Percentiles rank a stretch among this genome's conserved stretches.
These are phyloP conservation scores for Harpagoxenus sublaevis DNA, from an alignment of 2,888 invertebrate genomes.

Conservation along the genomic window DNA sequence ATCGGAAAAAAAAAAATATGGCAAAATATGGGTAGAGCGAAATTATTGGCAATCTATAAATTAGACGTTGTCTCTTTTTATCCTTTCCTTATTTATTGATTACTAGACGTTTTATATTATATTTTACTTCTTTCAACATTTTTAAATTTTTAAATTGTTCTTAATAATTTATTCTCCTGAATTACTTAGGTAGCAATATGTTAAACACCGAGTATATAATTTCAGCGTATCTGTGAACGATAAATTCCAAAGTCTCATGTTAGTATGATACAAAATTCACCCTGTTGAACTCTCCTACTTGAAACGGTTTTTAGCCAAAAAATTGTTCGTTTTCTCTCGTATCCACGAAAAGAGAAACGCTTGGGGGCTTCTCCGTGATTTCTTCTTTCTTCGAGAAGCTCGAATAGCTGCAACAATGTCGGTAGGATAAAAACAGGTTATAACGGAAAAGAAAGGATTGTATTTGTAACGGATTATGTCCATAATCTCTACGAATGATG, in stretches of 20 bases:
- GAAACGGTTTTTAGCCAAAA: slow-evolving; percentile 2
- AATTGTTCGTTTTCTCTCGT: slow-evolving; percentile 3
- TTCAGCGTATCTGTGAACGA: neutral
- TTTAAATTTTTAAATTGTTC: neutral
- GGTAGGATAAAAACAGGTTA: slow-evolving; percentile 69
- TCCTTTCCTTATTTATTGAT: neutral
- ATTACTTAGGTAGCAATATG: neutral
- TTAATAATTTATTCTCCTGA: neutral
- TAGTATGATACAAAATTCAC: neutral
- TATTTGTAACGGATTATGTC: neutral
- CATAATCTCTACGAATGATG: neutral
- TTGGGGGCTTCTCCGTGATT: neutral
- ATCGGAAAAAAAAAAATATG: slow-evolving; percentile 1
- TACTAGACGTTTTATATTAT: neutral
- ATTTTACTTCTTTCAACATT: neutral
- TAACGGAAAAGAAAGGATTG: slow-evolving; percentile 34
- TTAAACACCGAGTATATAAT: neutral
- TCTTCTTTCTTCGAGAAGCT: slow-evolving; percentile 14
- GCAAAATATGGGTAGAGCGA: neutral
- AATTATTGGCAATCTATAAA: slow-evolving; percentile 7
- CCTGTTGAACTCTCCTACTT: neutral
- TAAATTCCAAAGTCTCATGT: neutral
- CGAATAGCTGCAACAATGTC: slow-evolving; percentile 68
- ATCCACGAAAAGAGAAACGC: neutral
- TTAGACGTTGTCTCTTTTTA: neutral